Evolutionary conservation across 2,797 vertebrate genomes (phyloP).

Genomic region (Alouatta caraya): DNA sequence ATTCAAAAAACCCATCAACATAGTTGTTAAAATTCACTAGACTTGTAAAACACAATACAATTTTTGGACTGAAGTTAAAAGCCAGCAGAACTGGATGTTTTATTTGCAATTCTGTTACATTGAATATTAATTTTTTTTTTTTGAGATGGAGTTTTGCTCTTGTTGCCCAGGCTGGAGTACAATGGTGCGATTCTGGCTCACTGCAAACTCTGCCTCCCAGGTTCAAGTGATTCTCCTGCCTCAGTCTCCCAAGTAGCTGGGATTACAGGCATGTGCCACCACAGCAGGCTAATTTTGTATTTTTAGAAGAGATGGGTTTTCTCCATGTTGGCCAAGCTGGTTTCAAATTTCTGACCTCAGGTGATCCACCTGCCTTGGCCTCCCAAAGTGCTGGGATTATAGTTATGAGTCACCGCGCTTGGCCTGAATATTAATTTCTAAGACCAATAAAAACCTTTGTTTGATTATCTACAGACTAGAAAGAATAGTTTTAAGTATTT

Average conservation of each 20-base stretch:
- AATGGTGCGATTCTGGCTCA: not conserved
- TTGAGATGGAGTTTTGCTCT: not conserved
- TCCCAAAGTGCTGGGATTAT: not conserved
- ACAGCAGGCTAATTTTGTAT: not conserved
- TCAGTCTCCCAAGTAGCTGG: not conserved
- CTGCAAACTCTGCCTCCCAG: not conserved
- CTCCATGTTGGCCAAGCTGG: not conserved
- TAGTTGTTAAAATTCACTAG: not conserved
- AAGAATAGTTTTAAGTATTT: not conserved
- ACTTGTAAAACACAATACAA: not conserved
- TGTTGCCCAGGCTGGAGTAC: not conserved
- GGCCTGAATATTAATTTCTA: not conserved
- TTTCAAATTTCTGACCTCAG: not conserved
- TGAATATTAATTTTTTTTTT: not conserved
- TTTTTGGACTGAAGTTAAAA: constrained; percentile 17
- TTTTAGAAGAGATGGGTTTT: not conserved
- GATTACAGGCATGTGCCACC: not conserved
- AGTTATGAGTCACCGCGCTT: rapidly evolving
- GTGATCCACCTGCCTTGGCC: not conserved
- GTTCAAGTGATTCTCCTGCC: not conserved
- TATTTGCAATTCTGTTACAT: not conserved
- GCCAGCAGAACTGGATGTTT: not conserved
- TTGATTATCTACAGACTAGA: not conserved
- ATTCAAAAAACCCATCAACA: not conserved
- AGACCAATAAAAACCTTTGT: not conserved